These are phyloP conservation scores for Enteromius afrohamiltoni DNA, from an alignment of 2,797 vertebrate species.

Conservation along the genomic window DNA sequence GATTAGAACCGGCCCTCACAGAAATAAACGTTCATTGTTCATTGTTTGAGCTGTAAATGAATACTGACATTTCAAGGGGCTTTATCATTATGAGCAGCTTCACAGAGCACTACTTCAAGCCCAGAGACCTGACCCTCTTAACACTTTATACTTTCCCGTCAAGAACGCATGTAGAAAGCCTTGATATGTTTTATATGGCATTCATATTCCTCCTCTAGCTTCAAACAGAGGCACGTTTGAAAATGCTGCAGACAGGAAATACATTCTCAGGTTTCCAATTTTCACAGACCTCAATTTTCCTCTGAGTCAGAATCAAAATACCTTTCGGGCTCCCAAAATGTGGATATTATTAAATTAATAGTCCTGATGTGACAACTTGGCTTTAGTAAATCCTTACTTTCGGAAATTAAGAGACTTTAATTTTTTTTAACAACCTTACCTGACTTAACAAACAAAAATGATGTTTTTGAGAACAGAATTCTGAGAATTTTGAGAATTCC, in stretches of 20 bases:
- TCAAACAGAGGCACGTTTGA: background rate
- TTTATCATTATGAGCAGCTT: constrained; percentile 17
- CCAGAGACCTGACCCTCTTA: background rate
- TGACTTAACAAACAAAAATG: background rate
- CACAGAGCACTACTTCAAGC: background rate
- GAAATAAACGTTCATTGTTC: constrained; percentile 3
- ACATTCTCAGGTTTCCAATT: background rate
- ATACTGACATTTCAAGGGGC: background rate
- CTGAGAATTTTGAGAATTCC: too few relatives aligned
- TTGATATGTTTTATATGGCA: constrained; percentile 14
- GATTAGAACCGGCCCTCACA: background rate
- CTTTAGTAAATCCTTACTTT: background rate
- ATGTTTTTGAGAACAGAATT: too few relatives aligned
- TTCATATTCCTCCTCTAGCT: background rate
- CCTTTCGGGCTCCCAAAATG: background rate
- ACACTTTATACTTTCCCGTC: background rate
- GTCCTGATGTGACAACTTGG: constrained; percentile 13
- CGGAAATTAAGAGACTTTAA: background rate
- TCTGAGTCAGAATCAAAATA: background rate
- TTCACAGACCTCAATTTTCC: background rate
- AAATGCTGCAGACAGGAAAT: background rate
- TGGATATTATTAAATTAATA: constrained; percentile 34
- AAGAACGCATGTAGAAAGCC: background rate
- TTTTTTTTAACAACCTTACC: background rate
- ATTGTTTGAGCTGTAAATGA: background rate